These are phyloP conservation scores for Pinna nobilis DNA, from an alignment of 1,140 invertebrate species.

Conservation along the genomic window DNA sequence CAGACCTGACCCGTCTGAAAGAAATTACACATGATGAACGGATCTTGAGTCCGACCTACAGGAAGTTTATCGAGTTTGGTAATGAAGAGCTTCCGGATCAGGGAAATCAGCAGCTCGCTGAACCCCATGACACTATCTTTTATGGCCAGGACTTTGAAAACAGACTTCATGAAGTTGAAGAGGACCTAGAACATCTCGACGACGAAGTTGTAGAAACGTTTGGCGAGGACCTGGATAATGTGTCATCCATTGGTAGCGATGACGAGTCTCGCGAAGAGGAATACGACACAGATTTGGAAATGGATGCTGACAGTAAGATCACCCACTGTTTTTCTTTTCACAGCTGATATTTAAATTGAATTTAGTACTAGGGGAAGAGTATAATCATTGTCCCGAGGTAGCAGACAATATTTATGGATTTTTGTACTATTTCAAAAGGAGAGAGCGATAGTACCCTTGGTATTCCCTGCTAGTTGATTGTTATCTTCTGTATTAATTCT, in stretches of 20 bases:
- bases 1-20: conserved; percentile 41
- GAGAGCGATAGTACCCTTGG: too few species aligned
- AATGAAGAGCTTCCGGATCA: background rate
- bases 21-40: conserved; percentile 38
- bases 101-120: background rate
- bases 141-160: conserved; percentile 11
- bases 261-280: conserved; percentile 33
- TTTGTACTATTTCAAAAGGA: too few species aligned
- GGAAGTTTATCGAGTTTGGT: conserved; percentile 14
- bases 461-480: too few species aligned
- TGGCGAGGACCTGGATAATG: conserved; percentile 33
- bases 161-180: background rate
- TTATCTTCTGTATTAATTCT: too few species aligned
- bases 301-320: conserved; percentile 42
- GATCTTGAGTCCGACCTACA: conserved; percentile 16
- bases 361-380: too few species aligned
- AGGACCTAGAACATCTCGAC: conserved; percentile 21
- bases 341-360: too few species aligned
- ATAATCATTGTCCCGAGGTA: too few species aligned
- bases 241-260: conserved; percentile 36
- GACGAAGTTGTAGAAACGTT: conserved; percentile 34
- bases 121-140: conserved; percentile 17
- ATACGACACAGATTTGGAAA: conserved; percentile 49
- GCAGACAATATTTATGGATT: too few species aligned
- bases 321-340: background rate